Conservation (phyloP, 2,888 invertebrate genomes). For the Ganaspis brasiliensis region DNA sequence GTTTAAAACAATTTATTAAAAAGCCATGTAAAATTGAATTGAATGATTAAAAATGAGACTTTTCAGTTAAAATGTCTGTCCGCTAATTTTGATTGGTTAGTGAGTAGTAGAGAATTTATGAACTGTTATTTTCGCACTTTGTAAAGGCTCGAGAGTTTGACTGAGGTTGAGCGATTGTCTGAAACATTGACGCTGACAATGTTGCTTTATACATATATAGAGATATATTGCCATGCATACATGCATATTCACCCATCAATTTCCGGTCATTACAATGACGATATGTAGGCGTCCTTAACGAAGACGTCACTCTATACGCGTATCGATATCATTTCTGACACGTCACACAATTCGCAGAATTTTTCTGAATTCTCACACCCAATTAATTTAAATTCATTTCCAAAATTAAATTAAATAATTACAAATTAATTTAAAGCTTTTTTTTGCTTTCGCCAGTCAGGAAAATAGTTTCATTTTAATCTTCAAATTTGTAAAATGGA, state of each 20-base stretch:
- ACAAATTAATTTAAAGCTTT: too few relatives aligned
- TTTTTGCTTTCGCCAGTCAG: too few relatives aligned
- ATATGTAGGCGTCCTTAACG: conserved; percentile 33
- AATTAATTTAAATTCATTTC: neutral
- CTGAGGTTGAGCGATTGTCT: conserved; percentile 7
- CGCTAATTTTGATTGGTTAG: neutral
- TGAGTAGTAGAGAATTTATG: neutral
- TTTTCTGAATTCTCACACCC: neutral
- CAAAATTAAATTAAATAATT: neutral
- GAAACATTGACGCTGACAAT: conserved; percentile 22
- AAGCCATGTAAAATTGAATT: too few relatives aligned
- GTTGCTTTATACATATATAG: conserved; percentile 15
- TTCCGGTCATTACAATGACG: conserved; percentile 41
- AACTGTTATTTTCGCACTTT: conserved; percentile 16
- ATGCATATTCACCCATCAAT: conserved; percentile 40
- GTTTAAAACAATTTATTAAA: too few relatives aligned
- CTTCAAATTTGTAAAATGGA: too few relatives aligned
- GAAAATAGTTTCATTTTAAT: too few relatives aligned
- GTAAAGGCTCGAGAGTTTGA: conserved; percentile 2
- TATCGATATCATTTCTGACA: conserved; percentile 27
- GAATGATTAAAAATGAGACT: too few relatives aligned
- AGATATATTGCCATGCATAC: conserved; percentile 33
- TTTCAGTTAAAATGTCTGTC: too few relatives aligned
- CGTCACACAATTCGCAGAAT: neutral
- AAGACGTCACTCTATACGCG: conserved; percentile 19